Conservation (phyloP, 2,797 vertebrate genomes). For the Lophotriccus pileatus region DNA sequence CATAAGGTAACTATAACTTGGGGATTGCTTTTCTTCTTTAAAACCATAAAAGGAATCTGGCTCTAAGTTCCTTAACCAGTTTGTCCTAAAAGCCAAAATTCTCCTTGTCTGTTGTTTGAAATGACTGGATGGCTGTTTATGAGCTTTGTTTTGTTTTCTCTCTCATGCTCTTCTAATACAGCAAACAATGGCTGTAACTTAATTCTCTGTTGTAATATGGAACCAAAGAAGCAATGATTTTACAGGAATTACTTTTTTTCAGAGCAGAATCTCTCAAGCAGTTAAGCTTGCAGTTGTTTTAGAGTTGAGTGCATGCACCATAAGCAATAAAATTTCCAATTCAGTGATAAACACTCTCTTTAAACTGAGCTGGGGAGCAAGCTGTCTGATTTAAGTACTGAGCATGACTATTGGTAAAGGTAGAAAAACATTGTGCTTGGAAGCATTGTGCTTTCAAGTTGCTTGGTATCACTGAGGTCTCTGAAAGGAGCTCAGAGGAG, state of each 20-base stretch:
- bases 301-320: background rate
- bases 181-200: background rate
- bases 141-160: background rate
- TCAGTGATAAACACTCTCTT: background rate
- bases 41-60: constrained; percentile 28
- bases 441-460: constrained; percentile 20
- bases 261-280: background rate
- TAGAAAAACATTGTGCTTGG: background rate
- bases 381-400: background rate
- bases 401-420: background rate
- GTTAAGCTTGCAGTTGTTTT: constrained; percentile 7
- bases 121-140: background rate
- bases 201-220: background rate
- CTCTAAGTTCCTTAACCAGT: constrained; percentile 30
- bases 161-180: background rate
- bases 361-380: background rate
- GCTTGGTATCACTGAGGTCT: background rate
- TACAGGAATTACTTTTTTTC: background rate
- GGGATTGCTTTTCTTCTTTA: background rate
- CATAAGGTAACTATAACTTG: background rate
- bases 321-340: constrained; percentile 25
- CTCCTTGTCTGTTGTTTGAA: constrained; percentile 25
- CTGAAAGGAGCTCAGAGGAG: background rate
- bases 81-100: constrained; percentile 35
- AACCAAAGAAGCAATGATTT: background rate